These are phyloP conservation scores for Octonoba sinensis DNA, from an alignment of 2,888 invertebrate genomes.

Conservation along the genomic window DNA sequence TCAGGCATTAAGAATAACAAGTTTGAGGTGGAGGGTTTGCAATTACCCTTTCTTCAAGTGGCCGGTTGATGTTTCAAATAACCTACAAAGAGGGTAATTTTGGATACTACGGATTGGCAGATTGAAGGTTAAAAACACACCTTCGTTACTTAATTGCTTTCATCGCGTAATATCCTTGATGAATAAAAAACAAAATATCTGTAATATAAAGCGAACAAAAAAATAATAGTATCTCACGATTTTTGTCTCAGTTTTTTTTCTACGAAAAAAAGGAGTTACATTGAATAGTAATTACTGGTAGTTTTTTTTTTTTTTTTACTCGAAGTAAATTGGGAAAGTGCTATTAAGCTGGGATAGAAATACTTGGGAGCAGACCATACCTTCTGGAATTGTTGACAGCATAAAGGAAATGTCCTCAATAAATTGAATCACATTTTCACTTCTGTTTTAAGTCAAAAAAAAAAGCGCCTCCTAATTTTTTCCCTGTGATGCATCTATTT, in stretches of 20 bases:
- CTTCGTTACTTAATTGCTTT: slow-evolving; percentile 19
- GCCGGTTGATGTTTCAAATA: slow-evolving; percentile 20
- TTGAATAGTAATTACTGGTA: slow-evolving; percentile 24
- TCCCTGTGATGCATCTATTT: too few relatives aligned
- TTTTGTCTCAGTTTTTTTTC: slow-evolving; percentile 16
- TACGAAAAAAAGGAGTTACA: neutral
- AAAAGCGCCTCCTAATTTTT: too few relatives aligned
- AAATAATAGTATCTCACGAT: slow-evolving; percentile 25
- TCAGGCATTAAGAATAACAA: slow-evolving; percentile 17
- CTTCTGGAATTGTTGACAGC: too few relatives aligned
- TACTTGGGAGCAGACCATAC: too few relatives aligned
- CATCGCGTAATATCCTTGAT: slow-evolving; percentile 17
- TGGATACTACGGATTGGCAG: slow-evolving; percentile 11
- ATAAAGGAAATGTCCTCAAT: too few relatives aligned
- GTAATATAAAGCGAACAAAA: neutral
- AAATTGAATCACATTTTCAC: too few relatives aligned
- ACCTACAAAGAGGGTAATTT: slow-evolving; percentile 26
- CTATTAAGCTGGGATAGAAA: too few relatives aligned
- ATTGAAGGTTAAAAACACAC: slow-evolving; percentile 15
- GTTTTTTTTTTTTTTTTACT: neutral
- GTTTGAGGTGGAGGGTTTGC: slow-evolving; percentile 17
- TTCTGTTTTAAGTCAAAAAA: too few relatives aligned
- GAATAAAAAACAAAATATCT: too few relatives aligned
- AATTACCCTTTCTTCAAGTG: slow-evolving; percentile 37
- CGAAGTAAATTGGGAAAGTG: too few relatives aligned